Evolutionary conservation across 2,888 invertebrate species (phyloP), one percentile per base, ranked within the genome.

Genomic region (Lepidonotus clava): DNA sequence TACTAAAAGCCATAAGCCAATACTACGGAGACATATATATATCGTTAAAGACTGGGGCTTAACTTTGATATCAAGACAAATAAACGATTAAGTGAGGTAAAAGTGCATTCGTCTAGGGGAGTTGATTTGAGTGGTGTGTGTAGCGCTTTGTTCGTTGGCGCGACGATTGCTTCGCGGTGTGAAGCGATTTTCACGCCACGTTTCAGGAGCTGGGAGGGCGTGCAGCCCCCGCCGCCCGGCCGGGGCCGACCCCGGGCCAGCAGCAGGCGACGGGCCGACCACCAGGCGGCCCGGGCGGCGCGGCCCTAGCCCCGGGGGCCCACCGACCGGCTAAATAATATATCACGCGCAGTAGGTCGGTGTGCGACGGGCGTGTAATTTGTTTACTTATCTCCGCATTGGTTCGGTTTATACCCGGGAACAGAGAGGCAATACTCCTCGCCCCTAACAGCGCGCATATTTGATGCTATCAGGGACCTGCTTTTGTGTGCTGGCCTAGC

Each of bases 341-440:
- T 46, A 80, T 80, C 80, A 80, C 80, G 80, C 80, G 51, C 41
- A 41, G 41, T 32, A 28, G 46, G 80, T 80, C 41, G 46, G 18
- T 41, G 51, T 46, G 80, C 80, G 46, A 8, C 11, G 28, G 28
- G 80, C 18, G 80, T 80, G 80, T 80, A 80, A 80, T 80, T 80
- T 80, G 80, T 80, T 80, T 80, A 80, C 80, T 28, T 80, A 80
- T 80, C 80, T 24, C 80, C 80, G 28, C 51, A 80, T 80, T 80
- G 24, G 46, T 18, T 41, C 24, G 80, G 80, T 80, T 46, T 80
- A 80, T 32, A 80, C 21, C 24, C 80, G 46, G 32, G 80, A 80
- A 80, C 80, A 80, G 46, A 24, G 76, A 28, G n/a, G 1, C 18
- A 8, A 36, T 36, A 28, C 38, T 21, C 34, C 1, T 18, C 76